Percentiles rank a stretch among this genome's conserved stretches.
phyloP scores from a whole-genome alignment of 2,888 invertebrate species.

The Philopedon plagiatum region DNA sequence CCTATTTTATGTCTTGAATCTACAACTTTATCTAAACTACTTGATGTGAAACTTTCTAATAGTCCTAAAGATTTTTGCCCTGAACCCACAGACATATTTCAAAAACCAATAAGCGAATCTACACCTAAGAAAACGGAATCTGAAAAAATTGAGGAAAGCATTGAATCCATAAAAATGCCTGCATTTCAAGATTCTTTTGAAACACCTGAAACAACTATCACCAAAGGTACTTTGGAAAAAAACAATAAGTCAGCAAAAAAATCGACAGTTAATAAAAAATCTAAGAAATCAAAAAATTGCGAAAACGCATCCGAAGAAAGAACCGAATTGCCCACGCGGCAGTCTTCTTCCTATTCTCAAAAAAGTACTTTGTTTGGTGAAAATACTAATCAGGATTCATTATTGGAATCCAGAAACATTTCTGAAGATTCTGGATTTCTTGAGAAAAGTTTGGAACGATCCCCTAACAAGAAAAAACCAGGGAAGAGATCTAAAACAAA shows the following conservation, averaged over 20 bases:
- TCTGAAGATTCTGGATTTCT: slow-evolving; percentile 16
- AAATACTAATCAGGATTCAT: neutral
- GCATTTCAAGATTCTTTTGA: too few relatives aligned
- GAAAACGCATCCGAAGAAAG: neutral
- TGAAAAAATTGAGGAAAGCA: neutral
- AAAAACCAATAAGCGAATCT: slow-evolving; percentile 18
- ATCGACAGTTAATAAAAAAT: neutral
- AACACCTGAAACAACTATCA: too few relatives aligned
- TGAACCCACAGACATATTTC: slow-evolving; percentile 6
- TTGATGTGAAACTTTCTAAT: neutral
- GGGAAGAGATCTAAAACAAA: neutral
- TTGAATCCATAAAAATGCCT: neutral
- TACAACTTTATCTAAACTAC: neutral
- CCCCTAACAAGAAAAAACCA: neutral
- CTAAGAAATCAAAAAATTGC: neutral
- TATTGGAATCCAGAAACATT: neutral
- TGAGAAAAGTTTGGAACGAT: slow-evolving; percentile 16
- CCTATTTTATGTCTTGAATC: neutral
- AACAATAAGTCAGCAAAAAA: neutral
- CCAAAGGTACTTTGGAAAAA: neutral
- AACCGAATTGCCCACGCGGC: neutral
- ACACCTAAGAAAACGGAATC: slow-evolving; percentile 12
- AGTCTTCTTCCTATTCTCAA: too few relatives aligned
- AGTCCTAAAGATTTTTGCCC: neutral
- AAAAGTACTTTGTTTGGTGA: too few relatives aligned